Evolutionary conservation across 53 echinoderm and acorn worm species (phyloP).

Genomic region (Astropecten irregularis): DNA sequence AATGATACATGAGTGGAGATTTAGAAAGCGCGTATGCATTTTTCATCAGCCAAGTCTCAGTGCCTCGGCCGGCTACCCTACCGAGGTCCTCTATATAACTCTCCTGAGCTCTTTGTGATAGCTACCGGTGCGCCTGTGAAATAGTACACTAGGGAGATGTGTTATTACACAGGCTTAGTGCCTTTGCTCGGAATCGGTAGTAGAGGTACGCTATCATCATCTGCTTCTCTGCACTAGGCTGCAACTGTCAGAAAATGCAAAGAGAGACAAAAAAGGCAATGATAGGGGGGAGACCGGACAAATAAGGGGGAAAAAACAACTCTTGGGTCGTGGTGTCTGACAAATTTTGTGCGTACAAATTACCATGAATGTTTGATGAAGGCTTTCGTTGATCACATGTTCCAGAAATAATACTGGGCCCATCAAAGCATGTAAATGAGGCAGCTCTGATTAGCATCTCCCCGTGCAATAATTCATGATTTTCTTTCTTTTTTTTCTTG

Average conservation of each 20-base stretch:
- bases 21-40: conserved; percentile 21
- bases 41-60: conserved; percentile 13
- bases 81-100: too few relatives aligned
- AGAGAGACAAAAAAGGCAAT: too few relatives aligned
- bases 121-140: conserved; percentile 29
- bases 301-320: background rate
- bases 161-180: conserved; percentile 38
- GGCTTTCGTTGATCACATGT: background rate
- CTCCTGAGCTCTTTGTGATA: conserved; percentile 2
- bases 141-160: conserved; percentile 31
- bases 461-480: too few relatives aligned
- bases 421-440: background rate
- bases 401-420: conserved; percentile 25
- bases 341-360: conserved; percentile 2
- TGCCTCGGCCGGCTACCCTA: too few relatives aligned
- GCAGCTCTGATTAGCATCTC: too few relatives aligned
- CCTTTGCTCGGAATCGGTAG: too few relatives aligned
- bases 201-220: too few relatives aligned
- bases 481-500: too few relatives aligned
- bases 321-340: background rate
- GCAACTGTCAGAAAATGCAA: too few relatives aligned
- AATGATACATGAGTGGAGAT: conserved; percentile 23
- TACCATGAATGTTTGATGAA: background rate
- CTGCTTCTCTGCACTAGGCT: too few relatives aligned
- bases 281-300: too few relatives aligned